Evolutionary conservation across 1,140 invertebrate genomes (phyloP), one percentile per base, ranked within the genome.

Genomic region (Drosophila navojoa): DNA sequence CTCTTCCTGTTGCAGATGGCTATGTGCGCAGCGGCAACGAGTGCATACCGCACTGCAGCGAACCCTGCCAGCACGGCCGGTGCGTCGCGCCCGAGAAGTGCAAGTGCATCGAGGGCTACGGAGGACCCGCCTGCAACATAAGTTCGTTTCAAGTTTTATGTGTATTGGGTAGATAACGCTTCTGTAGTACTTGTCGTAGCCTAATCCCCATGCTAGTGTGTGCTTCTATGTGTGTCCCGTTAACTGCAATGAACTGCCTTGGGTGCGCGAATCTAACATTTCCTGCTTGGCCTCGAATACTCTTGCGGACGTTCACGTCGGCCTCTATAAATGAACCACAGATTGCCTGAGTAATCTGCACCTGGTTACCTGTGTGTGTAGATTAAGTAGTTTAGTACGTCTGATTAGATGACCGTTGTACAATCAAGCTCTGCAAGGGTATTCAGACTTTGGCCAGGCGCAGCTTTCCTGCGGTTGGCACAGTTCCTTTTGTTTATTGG

Each of bases 31-130:
- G 94, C 11, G 94, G 94, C 19, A 93, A 94, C 61, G 93, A 93
- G 44, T 98, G 97, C 89, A 93, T 96, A 71, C 95, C 98, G 0
- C 93, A 97, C 67, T 98, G 98, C 92, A 94, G 94, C 5, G 93
- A 96, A 29, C 93, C 95, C 13, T 99, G 98, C 89, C 93, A 96
- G 42, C 95, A 98, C 91, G 98, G 98, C 13, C 94, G 93, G 44
- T 99, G 98, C 90, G 92, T 96, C 27, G 96, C 95, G 16, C 97
- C 98, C 0, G 95, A 98, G 79, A 94, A 94, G 63, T 98, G 98
- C 91, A 95, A 97, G 91, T 98, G 98, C 87, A 95, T 96, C 64
- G 94, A 95, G 45, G 97, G 97, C 49, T 98, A 96, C 90, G 97
- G 97, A 42, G 98, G 98, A 35, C 96, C 96, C 6, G 93, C 94